Percentiles rank a stretch among this genome's conserved stretches.
phyloP scores from a whole-genome alignment of 1,140 invertebrate genomes.

The Brachionus sp. region DNA sequence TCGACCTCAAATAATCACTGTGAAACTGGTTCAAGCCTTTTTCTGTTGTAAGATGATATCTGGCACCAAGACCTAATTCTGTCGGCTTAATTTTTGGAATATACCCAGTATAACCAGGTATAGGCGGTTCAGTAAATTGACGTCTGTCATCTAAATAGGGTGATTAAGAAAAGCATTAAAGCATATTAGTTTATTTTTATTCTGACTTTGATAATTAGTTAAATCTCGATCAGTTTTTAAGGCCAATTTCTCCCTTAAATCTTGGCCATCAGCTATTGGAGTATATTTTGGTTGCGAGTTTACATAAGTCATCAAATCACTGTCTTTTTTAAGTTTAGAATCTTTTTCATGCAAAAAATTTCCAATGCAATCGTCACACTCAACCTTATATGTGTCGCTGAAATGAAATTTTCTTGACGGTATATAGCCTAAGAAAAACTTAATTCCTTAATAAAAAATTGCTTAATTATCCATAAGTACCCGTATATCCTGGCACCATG shows the following conservation, averaged over 20 bases:
- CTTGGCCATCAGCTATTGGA: slow-evolving; percentile 53
- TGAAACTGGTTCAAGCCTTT: slow-evolving; percentile 54
- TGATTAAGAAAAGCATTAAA: not conserved
- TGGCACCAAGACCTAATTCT: slow-evolving; percentile 54
- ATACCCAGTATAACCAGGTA: slow-evolving; percentile 59
- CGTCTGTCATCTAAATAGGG: slow-evolving; percentile 46
- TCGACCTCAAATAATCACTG: slow-evolving; percentile 23
- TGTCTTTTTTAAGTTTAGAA: slow-evolving; percentile 50
- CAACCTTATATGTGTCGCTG: slow-evolving; percentile 56
- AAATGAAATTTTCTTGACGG: slow-evolving; percentile 56
- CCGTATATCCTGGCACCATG: slow-evolving; percentile 60
- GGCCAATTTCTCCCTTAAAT: slow-evolving; percentile 52
- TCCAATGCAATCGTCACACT: slow-evolving; percentile 56
- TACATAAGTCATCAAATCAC: slow-evolving; percentile 51
- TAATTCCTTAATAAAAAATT: too few relatives aligned
- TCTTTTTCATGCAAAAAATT: slow-evolving; percentile 52
- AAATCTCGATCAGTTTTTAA: not conserved
- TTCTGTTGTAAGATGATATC: slow-evolving; percentile 55
- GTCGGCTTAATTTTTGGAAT: slow-evolving; percentile 57
- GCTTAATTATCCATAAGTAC: too few relatives aligned
- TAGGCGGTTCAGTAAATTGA: slow-evolving; percentile 53
- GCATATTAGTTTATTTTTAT: not conserved
- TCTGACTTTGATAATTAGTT: slow-evolving; percentile 5
- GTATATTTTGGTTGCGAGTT: slow-evolving; percentile 51
- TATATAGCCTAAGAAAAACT: slow-evolving; percentile 54